Percentiles rank a stretch among this genome's conserved stretches.
Conservation (phyloP, 2,113 vertebrate species). For the Prolemur simus region DNA sequence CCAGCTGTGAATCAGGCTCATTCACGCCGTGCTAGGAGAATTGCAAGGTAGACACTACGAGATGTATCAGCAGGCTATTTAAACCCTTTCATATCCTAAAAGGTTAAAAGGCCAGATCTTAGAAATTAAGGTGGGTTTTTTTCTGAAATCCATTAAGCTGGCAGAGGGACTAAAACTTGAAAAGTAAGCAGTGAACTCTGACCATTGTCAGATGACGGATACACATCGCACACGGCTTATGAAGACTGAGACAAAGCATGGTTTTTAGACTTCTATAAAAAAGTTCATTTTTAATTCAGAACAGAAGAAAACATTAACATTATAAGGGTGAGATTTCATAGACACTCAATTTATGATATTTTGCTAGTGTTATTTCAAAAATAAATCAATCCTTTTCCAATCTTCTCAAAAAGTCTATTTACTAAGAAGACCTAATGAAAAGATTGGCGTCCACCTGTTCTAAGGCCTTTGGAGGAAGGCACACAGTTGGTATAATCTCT, state of each 20-base stretch:
- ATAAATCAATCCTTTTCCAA: neutral
- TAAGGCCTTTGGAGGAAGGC: neutral
- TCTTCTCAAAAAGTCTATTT: neutral
- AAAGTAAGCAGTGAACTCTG: neutral
- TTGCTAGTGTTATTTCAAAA: constrained; percentile 14
- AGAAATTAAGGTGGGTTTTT: constrained; percentile 47
- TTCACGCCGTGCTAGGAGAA: constrained; percentile 40
- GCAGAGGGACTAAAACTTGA: constrained; percentile 33
- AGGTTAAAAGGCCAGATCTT: constrained; percentile 59
- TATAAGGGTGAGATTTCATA: neutral
- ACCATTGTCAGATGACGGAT: neutral
- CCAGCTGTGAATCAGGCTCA: constrained; percentile 60
- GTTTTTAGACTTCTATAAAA: neutral
- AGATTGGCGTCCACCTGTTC: neutral
- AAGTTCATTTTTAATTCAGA: neutral
- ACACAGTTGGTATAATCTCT: neutral
- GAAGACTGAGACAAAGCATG: neutral
- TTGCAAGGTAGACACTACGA: constrained; percentile 55
- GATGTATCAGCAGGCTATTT: constrained; percentile 27
- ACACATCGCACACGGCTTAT: neutral
- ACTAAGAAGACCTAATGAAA: neutral
- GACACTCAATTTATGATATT: neutral
- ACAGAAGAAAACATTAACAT: neutral
- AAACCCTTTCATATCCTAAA: constrained; percentile 73
- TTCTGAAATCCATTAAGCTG: constrained; percentile 49